Evolutionary conservation across 2,113 vertebrate genomes (phyloP), one percentile per base, ranked within the genome.

Genomic region (Panthera tigris): DNA sequence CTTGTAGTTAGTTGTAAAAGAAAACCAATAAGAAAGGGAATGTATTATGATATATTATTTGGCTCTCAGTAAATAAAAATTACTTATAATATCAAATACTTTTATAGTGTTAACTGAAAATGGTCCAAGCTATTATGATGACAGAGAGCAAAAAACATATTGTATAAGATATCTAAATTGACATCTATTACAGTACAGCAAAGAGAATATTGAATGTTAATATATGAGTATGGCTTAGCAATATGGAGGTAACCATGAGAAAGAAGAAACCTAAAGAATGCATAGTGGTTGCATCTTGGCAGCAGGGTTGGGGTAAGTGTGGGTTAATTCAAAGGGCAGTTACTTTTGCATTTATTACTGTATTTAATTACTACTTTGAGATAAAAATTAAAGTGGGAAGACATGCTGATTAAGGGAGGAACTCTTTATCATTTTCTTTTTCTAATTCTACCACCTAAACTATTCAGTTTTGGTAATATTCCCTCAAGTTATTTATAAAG

Each of bases 381-480:
- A 39, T 93, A 86, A 93, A 92, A 91, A 74, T 84, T 52, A 81
- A 92, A 94, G n/a, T 82, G 16, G 57, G 13, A 80, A 93, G 93
- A 18, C 31, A 65, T 91, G 18, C 31, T 89, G 86, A 45, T 57
- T 95, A 80, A 12, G 68, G 57, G 57, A 45, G 25, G 41, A 91
- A 52, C 48, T 95, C 52, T 81, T 45, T 45, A 45, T 45, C 7
- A 45, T 45, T 45, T 45, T 41, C 41, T 41, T 41, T 41, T 41
- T 45, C 45, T 45, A 45, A 45, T 45, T 45, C 36, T 91, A 1
- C 27, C 2, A 84, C 4, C 4, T 25, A 71, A 33, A 69, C 39
- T 68, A 10, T 69, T 90, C 7, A 86, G 6, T 39, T 94, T 95
- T 57, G 19, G 19, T 10, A 39, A 45, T 89, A 83, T 79, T 97